A percentile compares a stretch with the other conserved stretches of the same genome.
Conservation (phyloP, 92 coral and sea anemone species). For the Parazoanthus atlanticus region DNA sequence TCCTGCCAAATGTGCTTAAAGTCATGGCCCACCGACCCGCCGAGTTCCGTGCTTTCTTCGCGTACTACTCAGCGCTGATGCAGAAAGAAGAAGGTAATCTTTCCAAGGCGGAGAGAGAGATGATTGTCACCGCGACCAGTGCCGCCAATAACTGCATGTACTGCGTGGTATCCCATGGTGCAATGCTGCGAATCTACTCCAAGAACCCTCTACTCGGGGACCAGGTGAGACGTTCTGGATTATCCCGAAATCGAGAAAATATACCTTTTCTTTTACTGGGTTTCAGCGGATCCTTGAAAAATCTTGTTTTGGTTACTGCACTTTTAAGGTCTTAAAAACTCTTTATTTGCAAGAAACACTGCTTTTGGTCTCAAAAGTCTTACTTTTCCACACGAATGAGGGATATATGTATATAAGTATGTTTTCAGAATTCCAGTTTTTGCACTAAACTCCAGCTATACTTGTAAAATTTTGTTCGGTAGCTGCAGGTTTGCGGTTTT, state of each 20-base stretch:
- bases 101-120: conserved; percentile 91
- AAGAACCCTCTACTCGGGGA: conserved; percentile 89
- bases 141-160: conserved; percentile 95
- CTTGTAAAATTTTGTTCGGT: too few species aligned
- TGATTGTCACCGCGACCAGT: conserved; percentile 95
- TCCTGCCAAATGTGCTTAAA: conserved; percentile 88
- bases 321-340: too few species aligned
- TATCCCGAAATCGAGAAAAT: neutral
- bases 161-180: conserved; percentile 96
- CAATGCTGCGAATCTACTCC: conserved; percentile 88
- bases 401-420: too few species aligned
- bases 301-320: too few species aligned
- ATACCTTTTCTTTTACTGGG: neutral
- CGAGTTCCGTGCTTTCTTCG: conserved; percentile 91
- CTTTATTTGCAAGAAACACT: neutral
- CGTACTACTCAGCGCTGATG: conserved; percentile 88
- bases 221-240: conserved; percentile 55
- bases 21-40: conserved; percentile 94
- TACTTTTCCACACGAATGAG: too few species aligned
- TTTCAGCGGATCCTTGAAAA: too few species aligned
- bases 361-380: too few species aligned
- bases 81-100: conserved; percentile 75
- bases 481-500: too few species aligned
- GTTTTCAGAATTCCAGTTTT: too few species aligned
- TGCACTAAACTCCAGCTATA: too few species aligned